Base-by-base conservation (phyloP, 2,888 invertebrate species). In the Halocaridina rubra region DNA sequence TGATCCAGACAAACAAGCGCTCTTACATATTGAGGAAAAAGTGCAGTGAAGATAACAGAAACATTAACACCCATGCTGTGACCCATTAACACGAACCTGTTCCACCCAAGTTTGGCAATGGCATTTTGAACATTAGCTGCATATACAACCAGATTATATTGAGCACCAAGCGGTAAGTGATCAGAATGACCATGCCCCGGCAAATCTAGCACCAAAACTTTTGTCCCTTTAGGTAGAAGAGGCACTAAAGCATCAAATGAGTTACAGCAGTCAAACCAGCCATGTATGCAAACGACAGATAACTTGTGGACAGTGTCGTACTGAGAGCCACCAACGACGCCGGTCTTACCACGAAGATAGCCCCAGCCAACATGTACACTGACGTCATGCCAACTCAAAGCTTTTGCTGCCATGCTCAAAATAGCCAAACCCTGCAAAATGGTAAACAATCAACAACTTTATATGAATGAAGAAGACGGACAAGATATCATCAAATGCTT, bases 21-120 rank as follows among this genome's bases (percentile, higher is more conserved):
- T 1, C 5, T 29, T 16, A 81, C 81, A 7, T 67, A 16, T 29
- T 75, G 67, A 27, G 81, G 80, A 29, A 81, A 81, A 3, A 75
- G 30, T 5, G 75, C 74, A 0, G 67, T 67, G 19, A 75, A 75
- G n/a, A 90, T 81, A 3, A 90, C 89, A 0, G 89, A 90, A 24
- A 91, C 86, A 13, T 90, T 89, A 7, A 90, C 91, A 33, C 91
- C 91, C 90, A 91, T 82, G 77, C 88, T 88, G 84, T 89, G 89
- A 1, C 88, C 89, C 4, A 89, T 39, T 5, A 88, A 67, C 13
- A 86, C 72, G 29, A 89, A 89, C 33, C 85, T 86, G 0, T 87
- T 81, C 90, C 90, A 90, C 13, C 89, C 88, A 2, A 89, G 61
- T 2, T 79, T 61, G 27, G 22, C 19, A 22, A 86, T 27, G 10